phyloP scores from a whole-genome alignment of 2,888 invertebrate species.

The Athalia rosae region DNA sequence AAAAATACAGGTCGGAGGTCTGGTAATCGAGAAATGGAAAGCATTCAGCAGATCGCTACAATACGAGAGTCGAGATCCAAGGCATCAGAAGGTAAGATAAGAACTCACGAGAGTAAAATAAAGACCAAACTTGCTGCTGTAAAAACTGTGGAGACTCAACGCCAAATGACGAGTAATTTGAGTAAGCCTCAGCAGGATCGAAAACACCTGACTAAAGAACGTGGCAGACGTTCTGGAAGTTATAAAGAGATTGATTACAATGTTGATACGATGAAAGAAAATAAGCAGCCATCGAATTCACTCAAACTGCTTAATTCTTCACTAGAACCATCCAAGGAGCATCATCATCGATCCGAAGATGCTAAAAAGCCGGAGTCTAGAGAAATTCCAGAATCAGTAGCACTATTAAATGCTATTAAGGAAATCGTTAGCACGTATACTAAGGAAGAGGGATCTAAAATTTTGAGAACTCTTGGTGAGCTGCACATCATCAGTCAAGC shows the following conservation, averaged over 20 bases:
- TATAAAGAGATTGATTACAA: slow-evolving; percentile 48
- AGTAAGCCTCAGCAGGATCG: slow-evolving; percentile 14
- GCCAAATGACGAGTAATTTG: slow-evolving; percentile 15
- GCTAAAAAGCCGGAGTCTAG: slow-evolving; percentile 54
- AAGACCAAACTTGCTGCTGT: slow-evolving; percentile 25
- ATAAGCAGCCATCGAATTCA: slow-evolving; percentile 60
- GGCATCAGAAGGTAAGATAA: slow-evolving; percentile 48
- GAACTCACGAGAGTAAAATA: slow-evolving; percentile 10
- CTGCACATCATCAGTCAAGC: slow-evolving; percentile 66
- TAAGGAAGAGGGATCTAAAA: slow-evolving; percentile 65
- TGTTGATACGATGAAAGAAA: slow-evolving; percentile 66
- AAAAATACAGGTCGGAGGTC: neutral
- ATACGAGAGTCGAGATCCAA: slow-evolving; percentile 50
- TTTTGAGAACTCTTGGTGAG: slow-evolving; percentile 63
- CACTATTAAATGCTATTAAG: slow-evolving; percentile 64
- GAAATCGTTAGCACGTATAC: slow-evolving; percentile 65
- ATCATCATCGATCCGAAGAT: slow-evolving; percentile 47
- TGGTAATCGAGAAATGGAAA: slow-evolving; percentile 23
- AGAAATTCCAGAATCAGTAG: slow-evolving; percentile 60
- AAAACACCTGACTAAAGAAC: slow-evolving; percentile 37
- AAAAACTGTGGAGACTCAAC: slow-evolving; percentile 4
- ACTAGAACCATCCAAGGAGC: slow-evolving; percentile 24
- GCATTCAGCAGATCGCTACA: slow-evolving; percentile 21
- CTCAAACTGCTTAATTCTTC: slow-evolving; percentile 54
- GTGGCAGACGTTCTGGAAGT: slow-evolving; percentile 38